Base-by-base conservation (phyloP, 1,140 invertebrate genomes). In the Calephelis nemesis region DNA sequence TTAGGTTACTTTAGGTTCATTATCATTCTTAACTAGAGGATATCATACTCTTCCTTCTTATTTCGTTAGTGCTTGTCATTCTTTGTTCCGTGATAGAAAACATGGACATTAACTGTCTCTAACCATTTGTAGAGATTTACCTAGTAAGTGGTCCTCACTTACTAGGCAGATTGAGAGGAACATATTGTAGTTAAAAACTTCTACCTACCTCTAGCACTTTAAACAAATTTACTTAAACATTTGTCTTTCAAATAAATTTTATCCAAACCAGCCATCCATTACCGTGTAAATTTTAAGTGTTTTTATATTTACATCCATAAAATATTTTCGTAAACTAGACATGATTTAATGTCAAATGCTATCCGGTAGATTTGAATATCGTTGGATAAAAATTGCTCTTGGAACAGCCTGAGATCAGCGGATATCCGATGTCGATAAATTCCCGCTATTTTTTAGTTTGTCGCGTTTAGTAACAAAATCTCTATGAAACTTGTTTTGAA, bases 281-380 rank as follows among this genome's bases (percentile, higher is more conserved):
- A 62, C 4, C 30, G 9, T 40, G 62, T 11, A 62, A 60, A 48
- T 62, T n/a, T 42, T 58, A 40, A 58, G 62, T 62, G 58, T 72
- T 45, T 45, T 45, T 65, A 52, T 66, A 69, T 69, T 72, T 69
- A 69, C 62, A 54, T 65, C 15, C 64, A 45, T 47, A 50, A 40
- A 62, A 71, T 74, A 69, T 42, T 48, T 52, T 50, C 58, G 39
- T 45, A 62, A 67, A 50, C 48, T 65, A 72, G 45, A 50, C 62
- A 65, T 69, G 62, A 69, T 74, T 73, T 69, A 71, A 62, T 65
- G 54, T 73, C 73, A 69, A 77, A 77, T 71, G 76, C 69, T 76
- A 74, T 78, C 75, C 80, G 76, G 68, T 67, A 77, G 62, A 78
- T 81, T 81, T 78, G 74, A 75, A 79, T 79, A 74, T 68, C n/a